These are phyloP conservation scores for Margarornis squamiger DNA, from an alignment of 2,797 vertebrate genomes.

Conservation along the genomic window DNA sequence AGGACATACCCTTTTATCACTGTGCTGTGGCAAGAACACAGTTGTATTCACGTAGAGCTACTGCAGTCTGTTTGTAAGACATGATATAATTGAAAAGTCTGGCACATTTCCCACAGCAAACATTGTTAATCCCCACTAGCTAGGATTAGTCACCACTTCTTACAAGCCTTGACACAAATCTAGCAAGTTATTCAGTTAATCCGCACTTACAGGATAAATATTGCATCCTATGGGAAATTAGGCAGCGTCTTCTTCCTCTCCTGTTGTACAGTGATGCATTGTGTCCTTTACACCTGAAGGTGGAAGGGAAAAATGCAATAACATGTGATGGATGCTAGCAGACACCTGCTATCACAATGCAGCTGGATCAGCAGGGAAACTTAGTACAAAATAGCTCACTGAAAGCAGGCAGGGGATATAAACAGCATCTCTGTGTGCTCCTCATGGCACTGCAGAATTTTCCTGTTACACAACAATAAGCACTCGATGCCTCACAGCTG, in stretches of 20 bases:
- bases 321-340: slow-evolving; percentile 16
- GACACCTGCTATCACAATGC: not conserved
- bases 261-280: slow-evolving; percentile 7
- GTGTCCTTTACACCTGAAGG: slow-evolving; percentile 14
- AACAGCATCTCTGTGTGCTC: not conserved
- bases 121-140: slow-evolving; percentile 65
- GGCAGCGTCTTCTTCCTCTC: not conserved
- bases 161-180: slow-evolving; percentile 69
- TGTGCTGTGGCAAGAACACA: not conserved
- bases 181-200: slow-evolving; percentile 68
- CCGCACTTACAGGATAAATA: slow-evolving; percentile 52
- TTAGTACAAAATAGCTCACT: not conserved
- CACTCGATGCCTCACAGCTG: not conserved
- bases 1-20: not conserved
- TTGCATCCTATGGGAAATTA: slow-evolving; percentile 63
- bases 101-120: slow-evolving; percentile 63
- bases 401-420: not conserved
- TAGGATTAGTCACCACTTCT: slow-evolving; percentile 68
- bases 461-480: not conserved
- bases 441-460: not conserved
- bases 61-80: slow-evolving; percentile 31
- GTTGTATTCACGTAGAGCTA: not conserved
- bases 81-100: slow-evolving; percentile 63
- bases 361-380: slow-evolving; percentile 33
- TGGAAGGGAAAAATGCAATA: slow-evolving; percentile 13